Conservation (phyloP, 2,797 vertebrate genomes). For the Poliocrania exsul region DNA sequence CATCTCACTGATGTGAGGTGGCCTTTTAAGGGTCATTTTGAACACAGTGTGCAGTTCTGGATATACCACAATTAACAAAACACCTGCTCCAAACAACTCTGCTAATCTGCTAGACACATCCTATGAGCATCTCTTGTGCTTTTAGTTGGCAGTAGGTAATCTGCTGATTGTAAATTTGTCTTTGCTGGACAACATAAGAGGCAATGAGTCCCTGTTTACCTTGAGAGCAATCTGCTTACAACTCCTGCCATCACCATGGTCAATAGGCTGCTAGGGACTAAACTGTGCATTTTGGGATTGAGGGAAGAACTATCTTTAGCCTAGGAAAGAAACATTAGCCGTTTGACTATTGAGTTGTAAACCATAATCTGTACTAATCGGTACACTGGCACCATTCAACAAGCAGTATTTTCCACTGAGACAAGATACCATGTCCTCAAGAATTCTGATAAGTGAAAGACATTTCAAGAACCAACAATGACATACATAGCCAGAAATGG, state of each 20-base stretch:
- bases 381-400: background rate
- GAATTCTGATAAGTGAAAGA: background rate
- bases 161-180: conserved; percentile 4
- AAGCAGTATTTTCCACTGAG: background rate
- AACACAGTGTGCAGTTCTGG: background rate
- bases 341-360: background rate
- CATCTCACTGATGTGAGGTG: conserved; percentile 1
- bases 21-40: conserved; percentile 35
- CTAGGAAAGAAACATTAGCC: background rate
- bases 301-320: background rate
- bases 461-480: background rate
- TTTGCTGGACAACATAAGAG: background rate
- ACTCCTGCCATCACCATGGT: background rate
- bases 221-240: background rate
- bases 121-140: background rate
- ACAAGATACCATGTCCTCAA: background rate
- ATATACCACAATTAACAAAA: conserved; percentile 41
- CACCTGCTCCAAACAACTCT: conserved; percentile 56
- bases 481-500: background rate
- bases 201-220: background rate
- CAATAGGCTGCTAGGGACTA: background rate
- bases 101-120: conserved; percentile 15
- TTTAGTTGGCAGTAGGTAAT: background rate
- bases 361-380: background rate
- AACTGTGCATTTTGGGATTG: background rate